Base-by-base conservation (phyloP, 1,140 invertebrate species). In the Aradophagus sp. region DNA sequence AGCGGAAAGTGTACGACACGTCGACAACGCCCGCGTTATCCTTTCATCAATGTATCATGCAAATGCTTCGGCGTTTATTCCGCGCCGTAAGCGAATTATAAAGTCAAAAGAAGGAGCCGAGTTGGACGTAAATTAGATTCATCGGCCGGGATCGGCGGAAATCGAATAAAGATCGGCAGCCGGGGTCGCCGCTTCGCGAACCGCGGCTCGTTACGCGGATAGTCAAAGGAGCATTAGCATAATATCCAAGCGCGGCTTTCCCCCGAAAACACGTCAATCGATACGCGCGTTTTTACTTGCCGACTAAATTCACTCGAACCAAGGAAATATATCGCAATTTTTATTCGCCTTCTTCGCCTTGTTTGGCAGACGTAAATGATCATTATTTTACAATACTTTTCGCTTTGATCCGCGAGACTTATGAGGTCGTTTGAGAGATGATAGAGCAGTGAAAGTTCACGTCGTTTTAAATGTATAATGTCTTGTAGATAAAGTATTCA, bases 191-290 rank as follows among this genome's bases (percentile, higher is more conserved):
- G 34, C 26, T 6, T 17, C 23, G 34, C 41, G 34, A 32, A 45
- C 29, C 41, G 20, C 29, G 39, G 32, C 41, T 58, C 32, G 41
- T 44, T 56, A 56, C 39, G 39, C 16, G 16, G 5, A 8, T 20
- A 39, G 23, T 39, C 45, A 61, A 61, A 61, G 58, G 36, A 52
- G 4, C 20, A 59, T 68, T 68, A 59, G 41, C 65, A 68, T 68
- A 68, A 68, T 61, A 53, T 59, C 29, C 41, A 59, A 55, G 55
- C 38, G 63, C 34, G 39, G 55, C 55, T 61, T 59, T 68, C 62
- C 62, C 61, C 56, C 56, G 50, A 47, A 56, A 68, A 34, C 35
- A 53, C 32, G 31, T n/a, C n/a, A n/a, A n/a, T n/a, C n/a, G n/a
- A n/a, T n/a, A n/a, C n/a, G n/a, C n/a, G n/a, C n/a, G n/a, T n/a